phyloP scores from a whole-genome alignment of 2,888 invertebrate genomes.

The Pseudeuparius sepicola region DNA sequence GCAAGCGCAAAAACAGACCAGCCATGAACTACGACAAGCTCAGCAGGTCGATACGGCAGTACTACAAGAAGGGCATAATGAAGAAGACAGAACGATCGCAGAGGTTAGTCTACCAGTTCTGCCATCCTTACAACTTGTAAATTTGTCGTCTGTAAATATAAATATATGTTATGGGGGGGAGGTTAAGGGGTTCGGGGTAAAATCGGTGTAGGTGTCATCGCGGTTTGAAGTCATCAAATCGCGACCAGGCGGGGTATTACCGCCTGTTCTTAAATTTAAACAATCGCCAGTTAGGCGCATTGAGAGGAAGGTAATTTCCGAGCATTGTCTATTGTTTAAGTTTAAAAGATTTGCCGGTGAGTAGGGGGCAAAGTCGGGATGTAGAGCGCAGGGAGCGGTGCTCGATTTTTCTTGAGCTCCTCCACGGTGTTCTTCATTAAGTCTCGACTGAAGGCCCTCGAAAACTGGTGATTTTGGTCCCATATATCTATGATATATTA shows the following conservation, averaged over 20 bases:
- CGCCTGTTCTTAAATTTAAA: conserved; percentile 20
- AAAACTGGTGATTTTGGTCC: conserved; percentile 56
- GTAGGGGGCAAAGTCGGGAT: conserved; percentile 25
- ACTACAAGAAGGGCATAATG: conserved; percentile 99
- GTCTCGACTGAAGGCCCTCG: too few species aligned
- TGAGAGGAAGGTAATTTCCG: conserved; percentile 46
- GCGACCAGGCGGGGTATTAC: conserved; percentile 36
- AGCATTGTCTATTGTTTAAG: conserved; percentile 31
- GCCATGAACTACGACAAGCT: conserved; percentile 99
- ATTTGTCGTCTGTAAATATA: conserved; percentile 16
- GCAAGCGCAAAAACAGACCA: conserved; percentile 93
- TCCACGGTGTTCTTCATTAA: too few species aligned
- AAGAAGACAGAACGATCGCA: conserved; percentile 98
- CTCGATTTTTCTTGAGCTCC: conserved; percentile 5
- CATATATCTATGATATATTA: conserved; percentile 99
- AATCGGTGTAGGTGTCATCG: conserved; percentile 19
- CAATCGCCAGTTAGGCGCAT: conserved; percentile 24
- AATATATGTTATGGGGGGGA: conserved; percentile 18
- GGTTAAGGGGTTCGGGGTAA: conserved; percentile 21
- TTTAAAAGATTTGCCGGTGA: conserved; percentile 38
- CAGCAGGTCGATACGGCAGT: conserved; percentile 93
- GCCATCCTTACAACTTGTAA: conserved; percentile 85
- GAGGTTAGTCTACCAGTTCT: conserved; percentile 97
- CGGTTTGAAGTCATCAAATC: conserved; percentile 37
- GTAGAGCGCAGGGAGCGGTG: conserved; percentile 2